Evolutionary conservation across 2,888 invertebrate genomes (phyloP).

Genomic region (Unio delphinus): DNA sequence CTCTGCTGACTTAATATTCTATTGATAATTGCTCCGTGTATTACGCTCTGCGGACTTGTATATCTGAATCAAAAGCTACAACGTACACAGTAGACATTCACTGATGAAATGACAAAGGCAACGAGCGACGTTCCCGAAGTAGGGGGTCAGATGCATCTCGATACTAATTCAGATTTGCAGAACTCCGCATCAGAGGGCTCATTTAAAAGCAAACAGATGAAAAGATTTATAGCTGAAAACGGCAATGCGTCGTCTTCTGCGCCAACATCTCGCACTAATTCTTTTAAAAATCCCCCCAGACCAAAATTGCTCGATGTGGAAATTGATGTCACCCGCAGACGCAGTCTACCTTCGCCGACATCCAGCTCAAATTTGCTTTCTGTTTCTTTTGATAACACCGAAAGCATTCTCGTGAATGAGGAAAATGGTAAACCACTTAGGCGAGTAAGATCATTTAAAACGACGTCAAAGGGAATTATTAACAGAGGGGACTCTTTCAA

Average conservation of each 20-base stretch:
- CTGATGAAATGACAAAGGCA: too few species aligned
- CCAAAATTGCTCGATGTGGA: conserved; percentile 44
- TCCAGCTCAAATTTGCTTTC: conserved; percentile 22
- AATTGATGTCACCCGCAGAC: conserved; percentile 40
- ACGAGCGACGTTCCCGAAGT: too few species aligned
- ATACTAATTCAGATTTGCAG: too few species aligned
- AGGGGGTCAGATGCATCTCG: too few species aligned
- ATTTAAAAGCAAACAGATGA: too few species aligned
- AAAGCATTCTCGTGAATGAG: conserved; percentile 17
- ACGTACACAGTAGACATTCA: too few species aligned
- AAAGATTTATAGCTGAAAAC: too few species aligned
- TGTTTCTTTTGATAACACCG: conserved; percentile 18
- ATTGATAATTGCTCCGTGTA: too few species aligned
- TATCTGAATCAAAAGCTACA: too few species aligned
- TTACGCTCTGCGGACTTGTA: too few species aligned
- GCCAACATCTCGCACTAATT: conserved; percentile 59
- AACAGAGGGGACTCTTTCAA: conserved; percentile 94
- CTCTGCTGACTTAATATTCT: too few species aligned
- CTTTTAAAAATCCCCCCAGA: conserved; percentile 56
- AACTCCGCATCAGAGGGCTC: too few species aligned
- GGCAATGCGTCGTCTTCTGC: conserved; percentile 19
- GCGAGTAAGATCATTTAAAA: conserved; percentile 91
- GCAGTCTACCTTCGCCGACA: conserved; percentile 48
- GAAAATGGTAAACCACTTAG: conserved; percentile 33
- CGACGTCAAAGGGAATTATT: conserved; percentile 83